Evolutionary conservation across 2,113 vertebrate species (phyloP).

Genomic region (Tringa solitaria): DNA sequence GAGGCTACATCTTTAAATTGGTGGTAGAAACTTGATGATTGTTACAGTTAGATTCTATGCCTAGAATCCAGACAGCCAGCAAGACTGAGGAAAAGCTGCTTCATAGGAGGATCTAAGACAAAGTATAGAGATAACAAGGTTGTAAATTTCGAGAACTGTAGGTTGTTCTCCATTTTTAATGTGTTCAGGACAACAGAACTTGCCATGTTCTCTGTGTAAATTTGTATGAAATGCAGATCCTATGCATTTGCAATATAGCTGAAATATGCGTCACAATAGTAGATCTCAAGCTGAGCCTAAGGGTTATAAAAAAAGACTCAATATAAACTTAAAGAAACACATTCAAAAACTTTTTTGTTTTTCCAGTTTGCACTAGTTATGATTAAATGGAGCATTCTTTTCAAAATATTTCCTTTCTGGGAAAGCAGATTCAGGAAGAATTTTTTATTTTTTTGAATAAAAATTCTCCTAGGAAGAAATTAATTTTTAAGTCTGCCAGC

Average conservation of each 20-base stretch:
- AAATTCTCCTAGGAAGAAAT: not conserved
- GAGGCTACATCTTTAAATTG: not conserved
- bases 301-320: fast-evolving
- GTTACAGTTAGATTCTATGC: not conserved
- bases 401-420: not conserved
- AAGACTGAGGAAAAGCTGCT: not conserved
- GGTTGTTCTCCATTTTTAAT: not conserved
- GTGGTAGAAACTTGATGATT: not conserved
- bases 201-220: not conserved
- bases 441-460: too few relatives aligned
- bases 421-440: not conserved
- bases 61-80: not conserved
- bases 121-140: not conserved
- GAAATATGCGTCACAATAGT: not conserved
- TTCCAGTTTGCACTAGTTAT: not conserved
- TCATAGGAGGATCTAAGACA: not conserved
- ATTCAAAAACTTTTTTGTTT: not conserved
- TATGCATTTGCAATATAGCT: not conserved
- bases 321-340: not conserved
- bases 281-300: not conserved
- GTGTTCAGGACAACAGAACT: not conserved
- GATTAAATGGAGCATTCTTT: not conserved
- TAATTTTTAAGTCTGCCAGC: not conserved
- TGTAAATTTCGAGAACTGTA: not conserved
- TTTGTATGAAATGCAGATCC: not conserved